These are phyloP conservation scores for Chlorodrepanis virens DNA, from an alignment of 2,113 vertebrate species.

Conservation along the genomic window DNA sequence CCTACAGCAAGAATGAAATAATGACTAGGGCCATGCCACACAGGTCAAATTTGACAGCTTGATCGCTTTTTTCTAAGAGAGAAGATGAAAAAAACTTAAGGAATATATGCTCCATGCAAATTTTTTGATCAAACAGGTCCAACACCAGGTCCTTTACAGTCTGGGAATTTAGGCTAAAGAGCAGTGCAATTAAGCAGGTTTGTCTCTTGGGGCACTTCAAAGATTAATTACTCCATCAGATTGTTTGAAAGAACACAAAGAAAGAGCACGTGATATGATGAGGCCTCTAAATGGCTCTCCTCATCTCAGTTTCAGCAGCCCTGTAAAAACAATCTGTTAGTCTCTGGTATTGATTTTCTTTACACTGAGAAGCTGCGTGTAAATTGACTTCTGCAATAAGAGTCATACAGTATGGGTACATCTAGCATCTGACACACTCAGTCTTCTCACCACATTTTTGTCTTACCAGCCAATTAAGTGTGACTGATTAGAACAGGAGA, in stretches of 20 bases:
- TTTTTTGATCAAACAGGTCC: neutral
- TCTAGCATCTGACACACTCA: neutral
- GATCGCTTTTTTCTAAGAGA: neutral
- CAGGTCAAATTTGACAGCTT: neutral
- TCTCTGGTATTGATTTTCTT: neutral
- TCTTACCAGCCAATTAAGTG: neutral
- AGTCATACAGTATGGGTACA: neutral
- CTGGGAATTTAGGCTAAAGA: neutral
- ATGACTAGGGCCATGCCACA: accelerated
- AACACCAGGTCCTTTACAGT: neutral
- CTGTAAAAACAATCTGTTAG: neutral
- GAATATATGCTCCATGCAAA: neutral
- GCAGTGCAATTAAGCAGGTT: neutral
- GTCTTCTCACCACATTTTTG: neutral
- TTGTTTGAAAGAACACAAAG: neutral
- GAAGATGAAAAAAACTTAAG: neutral
- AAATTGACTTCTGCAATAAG: neutral
- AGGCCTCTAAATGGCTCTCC: neutral
- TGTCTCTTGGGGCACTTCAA: slow-evolving; percentile 19
- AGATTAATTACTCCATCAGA: slow-evolving; percentile 46
- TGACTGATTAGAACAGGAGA: neutral
- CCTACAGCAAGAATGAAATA: neutral
- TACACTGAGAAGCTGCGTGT: neutral
- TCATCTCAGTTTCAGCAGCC: neutral
- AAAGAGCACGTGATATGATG: neutral